These are phyloP conservation scores for Petroica traversi DNA, from an alignment of 2,113 vertebrate species.

Conservation along the genomic window DNA sequence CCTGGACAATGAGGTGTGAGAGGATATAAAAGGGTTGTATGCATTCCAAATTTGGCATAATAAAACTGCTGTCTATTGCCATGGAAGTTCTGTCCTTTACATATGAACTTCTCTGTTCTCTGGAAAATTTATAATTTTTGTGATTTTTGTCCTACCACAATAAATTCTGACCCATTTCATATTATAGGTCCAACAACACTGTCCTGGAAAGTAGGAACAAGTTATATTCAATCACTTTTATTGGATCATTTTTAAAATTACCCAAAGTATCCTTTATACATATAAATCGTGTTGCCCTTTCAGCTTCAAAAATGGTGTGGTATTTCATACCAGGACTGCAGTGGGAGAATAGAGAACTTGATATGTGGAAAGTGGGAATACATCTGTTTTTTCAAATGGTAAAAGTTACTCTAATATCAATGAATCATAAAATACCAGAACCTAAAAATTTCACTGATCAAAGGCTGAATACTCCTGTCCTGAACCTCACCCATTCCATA, in stretches of 20 bases:
- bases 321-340: background rate
- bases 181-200: background rate
- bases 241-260: background rate
- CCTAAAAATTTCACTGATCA: background rate
- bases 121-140: background rate
- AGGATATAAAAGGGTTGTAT: background rate
- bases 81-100: background rate
- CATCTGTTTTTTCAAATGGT: background rate
- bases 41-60: background rate
- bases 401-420: background rate
- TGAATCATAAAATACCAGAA: background rate
- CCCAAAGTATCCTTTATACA: background rate
- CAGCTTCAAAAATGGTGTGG: background rate
- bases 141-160: background rate
- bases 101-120: background rate
- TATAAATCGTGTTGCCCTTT: background rate
- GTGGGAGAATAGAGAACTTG: background rate
- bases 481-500: background rate
- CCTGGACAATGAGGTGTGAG: background rate
- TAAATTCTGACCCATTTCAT: background rate
- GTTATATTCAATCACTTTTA: background rate
- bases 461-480: background rate
- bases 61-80: background rate
- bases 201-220: background rate
- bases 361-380: background rate